phyloP scores from a whole-genome alignment of 2,113 vertebrate genomes.

The Actinemys pallida region DNA sequence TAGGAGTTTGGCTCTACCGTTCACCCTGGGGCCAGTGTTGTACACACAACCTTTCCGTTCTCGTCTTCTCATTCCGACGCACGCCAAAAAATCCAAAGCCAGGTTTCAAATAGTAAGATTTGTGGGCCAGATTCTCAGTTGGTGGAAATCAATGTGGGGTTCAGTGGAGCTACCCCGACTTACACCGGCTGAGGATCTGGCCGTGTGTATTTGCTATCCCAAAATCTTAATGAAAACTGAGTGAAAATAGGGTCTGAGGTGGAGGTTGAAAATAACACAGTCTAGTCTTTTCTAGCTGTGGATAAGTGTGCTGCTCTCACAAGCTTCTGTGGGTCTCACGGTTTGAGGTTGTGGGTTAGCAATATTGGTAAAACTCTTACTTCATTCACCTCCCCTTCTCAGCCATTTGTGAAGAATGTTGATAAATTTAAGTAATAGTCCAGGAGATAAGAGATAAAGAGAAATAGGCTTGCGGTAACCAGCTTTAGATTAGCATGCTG shows the following conservation, averaged over 20 bases:
- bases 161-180: neutral
- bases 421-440: constrained; percentile 35
- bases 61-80: neutral
- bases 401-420: constrained; percentile 12
- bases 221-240: neutral
- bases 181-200: neutral
- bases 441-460: constrained; percentile 27
- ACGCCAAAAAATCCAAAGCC: neutral
- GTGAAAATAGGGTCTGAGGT: neutral
- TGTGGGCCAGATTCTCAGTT: neutral
- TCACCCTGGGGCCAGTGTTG: neutral
- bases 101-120: neutral
- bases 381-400: neutral
- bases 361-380: neutral
- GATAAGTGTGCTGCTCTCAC: accelerated
- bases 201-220: accelerated
- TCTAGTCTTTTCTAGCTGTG: neutral
- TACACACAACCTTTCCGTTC: neutral
- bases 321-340: accelerated
- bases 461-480: neutral
- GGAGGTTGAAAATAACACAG: neutral
- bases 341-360: neutral
- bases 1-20: neutral
- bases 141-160: neutral
- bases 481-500: neutral